Evolutionary conservation across 2,797 vertebrate genomes (phyloP).

Genomic region (Eleutherodactylus coqui): DNA sequence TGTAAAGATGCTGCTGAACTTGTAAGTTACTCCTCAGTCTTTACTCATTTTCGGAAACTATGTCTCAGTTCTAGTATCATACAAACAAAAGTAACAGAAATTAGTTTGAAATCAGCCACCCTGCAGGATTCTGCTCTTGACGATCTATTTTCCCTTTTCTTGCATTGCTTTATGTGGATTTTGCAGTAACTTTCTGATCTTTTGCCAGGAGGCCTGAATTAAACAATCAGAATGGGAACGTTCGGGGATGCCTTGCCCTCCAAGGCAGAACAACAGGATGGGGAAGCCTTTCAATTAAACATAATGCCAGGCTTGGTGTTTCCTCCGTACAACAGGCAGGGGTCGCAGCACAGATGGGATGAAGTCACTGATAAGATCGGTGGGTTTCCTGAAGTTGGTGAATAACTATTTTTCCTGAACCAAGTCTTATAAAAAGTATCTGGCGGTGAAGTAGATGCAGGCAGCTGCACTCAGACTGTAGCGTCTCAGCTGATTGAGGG

Average conservation of each 20-base stretch:
- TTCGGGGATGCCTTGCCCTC: slow-evolving; percentile 19
- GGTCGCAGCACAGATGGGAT: neutral
- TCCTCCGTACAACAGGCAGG: slow-evolving; percentile 12
- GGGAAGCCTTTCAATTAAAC: slow-evolving; percentile 13
- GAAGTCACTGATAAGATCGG: neutral
- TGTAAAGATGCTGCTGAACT: too few relatives aligned
- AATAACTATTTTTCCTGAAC: too few relatives aligned
- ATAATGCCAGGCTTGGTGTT: slow-evolving; percentile 20
- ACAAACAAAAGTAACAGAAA: too few relatives aligned
- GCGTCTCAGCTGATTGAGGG: too few relatives aligned
- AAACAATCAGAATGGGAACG: neutral
- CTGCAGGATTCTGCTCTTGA: neutral
- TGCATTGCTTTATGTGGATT: neutral
- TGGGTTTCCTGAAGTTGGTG: slow-evolving; percentile 8
- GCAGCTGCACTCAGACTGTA: neutral
- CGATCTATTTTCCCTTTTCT: neutral
- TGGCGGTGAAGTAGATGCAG: too few relatives aligned
- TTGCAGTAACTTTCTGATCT: neutral
- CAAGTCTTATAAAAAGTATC: neutral
- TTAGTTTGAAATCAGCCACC: too few relatives aligned
- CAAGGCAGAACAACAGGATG: neutral
- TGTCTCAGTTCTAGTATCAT: neutral
- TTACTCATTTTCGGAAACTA: neutral
- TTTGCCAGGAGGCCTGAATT: neutral
- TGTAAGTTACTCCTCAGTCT: too few relatives aligned